Base-by-base conservation (phyloP, 1,140 invertebrate species). In the Drosophila sucinea region DNA sequence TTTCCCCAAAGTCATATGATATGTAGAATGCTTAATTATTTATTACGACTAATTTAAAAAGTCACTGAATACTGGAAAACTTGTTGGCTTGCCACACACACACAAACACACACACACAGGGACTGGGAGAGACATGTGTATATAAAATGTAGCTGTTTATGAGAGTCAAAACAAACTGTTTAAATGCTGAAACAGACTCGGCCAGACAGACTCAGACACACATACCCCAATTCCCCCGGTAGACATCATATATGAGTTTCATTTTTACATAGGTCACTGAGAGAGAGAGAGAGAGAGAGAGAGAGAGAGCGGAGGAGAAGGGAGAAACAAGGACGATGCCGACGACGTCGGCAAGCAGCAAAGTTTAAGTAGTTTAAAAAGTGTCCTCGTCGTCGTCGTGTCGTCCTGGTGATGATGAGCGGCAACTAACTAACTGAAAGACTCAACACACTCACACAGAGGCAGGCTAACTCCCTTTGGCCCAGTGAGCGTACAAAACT, bases 1-100 rank as follows among this genome's bases (percentile, higher is more conserved):
- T 51, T 33, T 5, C 35, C 11, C 11, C 25, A 72, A 55, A 77
- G 72, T 55, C 77, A 86, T 86, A 76, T 73, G 74, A 86, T 86
- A 87, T 79, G 72, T 32, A n/a, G 27, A 30, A 56, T 32, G 23
- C 75, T 87, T 86, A 86, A 87, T 86, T 86, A 86, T 86, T 87
- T 83, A 87, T 83, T 73, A 87, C 67, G 83, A 87, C 82, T 86
- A 87, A 86, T 87, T 87, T 87, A 81, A 89, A 87, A 87, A 87
- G 77, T 77, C 68, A 60, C 65, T 56, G 44, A 25, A 44, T 32
- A 55, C 35, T 33, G 29, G 33, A 69, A 66, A 73, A 61, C 68
- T 73, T 54, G 38, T 25, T 61, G 32, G 32, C 25, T 67, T 41
- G 35, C 56, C 64, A 44, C 35, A n/a, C 29, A 30, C 41, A 17